Conservation (phyloP, 1,140 invertebrate genomes). For the Coboldia fuscipes region DNA sequence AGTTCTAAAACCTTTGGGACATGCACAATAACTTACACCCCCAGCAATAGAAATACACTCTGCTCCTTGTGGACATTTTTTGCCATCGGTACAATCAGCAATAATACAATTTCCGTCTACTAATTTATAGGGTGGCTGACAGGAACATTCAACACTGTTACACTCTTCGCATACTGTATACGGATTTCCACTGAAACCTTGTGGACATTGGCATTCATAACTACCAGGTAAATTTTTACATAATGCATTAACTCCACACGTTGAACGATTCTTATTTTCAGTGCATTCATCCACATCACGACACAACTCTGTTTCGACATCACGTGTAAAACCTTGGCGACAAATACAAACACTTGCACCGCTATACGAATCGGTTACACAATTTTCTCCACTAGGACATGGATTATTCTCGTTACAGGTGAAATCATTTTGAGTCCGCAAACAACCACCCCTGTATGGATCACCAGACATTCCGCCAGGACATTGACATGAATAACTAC, state of each 20-base stretch:
- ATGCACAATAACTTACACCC: slow-evolving; percentile 77
- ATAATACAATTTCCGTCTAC: slow-evolving; percentile 64
- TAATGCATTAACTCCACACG: slow-evolving; percentile 68
- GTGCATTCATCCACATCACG: slow-evolving; percentile 77
- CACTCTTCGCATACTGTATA: slow-evolving; percentile 69
- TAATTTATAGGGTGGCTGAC: slow-evolving; percentile 66
- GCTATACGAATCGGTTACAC: slow-evolving; percentile 47
- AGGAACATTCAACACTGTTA: slow-evolving; percentile 61
- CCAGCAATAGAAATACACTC: slow-evolving; percentile 74
- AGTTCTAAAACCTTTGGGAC: slow-evolving; percentile 57
- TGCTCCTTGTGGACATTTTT: slow-evolving; percentile 56
- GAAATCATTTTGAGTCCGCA: slow-evolving; percentile 32
- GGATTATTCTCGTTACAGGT: slow-evolving; percentile 49
- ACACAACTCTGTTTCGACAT: slow-evolving; percentile 46
- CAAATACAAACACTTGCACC: slow-evolving; percentile 70
- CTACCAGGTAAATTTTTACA: slow-evolving; percentile 87
- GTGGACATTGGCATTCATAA: slow-evolving; percentile 77
- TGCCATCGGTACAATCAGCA: slow-evolving; percentile 53
- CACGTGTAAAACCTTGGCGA: slow-evolving; percentile 57
- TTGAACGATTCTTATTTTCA: slow-evolving; percentile 40
- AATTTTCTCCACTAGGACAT: slow-evolving; percentile 63
- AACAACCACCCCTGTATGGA: slow-evolving; percentile 50
- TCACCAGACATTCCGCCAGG: slow-evolving; percentile 48
- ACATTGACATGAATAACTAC: slow-evolving; percentile 70
- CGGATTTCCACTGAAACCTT: slow-evolving; percentile 72